Evolutionary conservation across 2,797 vertebrate genomes (phyloP).

Genomic region (Eulemur mongoz): DNA sequence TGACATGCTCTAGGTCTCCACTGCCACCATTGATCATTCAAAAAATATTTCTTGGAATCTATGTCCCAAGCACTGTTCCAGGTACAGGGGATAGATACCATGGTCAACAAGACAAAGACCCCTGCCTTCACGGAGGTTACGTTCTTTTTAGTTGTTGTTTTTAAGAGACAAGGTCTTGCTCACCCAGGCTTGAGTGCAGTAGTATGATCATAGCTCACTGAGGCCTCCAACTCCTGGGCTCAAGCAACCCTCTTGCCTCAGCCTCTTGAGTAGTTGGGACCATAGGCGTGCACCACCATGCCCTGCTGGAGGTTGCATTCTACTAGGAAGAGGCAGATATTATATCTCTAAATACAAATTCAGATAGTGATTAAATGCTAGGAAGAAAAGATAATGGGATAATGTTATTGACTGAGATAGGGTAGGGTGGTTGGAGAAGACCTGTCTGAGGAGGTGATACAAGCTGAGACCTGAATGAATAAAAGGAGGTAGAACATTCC

Average conservation of each 20-base stretch:
- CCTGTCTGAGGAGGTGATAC: slow-evolving; percentile 21
- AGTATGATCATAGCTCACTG: not conserved
- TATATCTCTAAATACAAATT: slow-evolving; percentile 29
- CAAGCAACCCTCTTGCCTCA: not conserved
- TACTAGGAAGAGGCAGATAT: not conserved
- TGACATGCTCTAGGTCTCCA: not conserved
- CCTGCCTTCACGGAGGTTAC: not conserved
- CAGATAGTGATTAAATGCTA: not conserved
- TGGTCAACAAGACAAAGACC: slow-evolving; percentile 8
- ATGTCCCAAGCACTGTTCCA: not conserved
- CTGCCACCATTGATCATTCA: not conserved
- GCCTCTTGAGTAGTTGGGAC: not conserved
- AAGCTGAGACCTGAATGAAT: not conserved
- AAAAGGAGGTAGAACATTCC: not conserved
- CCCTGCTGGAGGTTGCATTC: not conserved
- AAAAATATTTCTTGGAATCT: not conserved
- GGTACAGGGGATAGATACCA: not conserved
- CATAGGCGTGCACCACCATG: not conserved
- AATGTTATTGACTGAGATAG: slow-evolving; percentile 3
- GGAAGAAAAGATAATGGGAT: not conserved
- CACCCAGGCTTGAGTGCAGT: not conserved
- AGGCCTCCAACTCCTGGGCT: not conserved
- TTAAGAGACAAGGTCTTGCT: too few species aligned
- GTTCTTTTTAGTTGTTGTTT: not conserved
- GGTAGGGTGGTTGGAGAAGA: not conserved